These are phyloP conservation scores for Acanthosepion pharaonis DNA, from an alignment of 2,888 invertebrate genomes.

Conservation along the genomic window DNA sequence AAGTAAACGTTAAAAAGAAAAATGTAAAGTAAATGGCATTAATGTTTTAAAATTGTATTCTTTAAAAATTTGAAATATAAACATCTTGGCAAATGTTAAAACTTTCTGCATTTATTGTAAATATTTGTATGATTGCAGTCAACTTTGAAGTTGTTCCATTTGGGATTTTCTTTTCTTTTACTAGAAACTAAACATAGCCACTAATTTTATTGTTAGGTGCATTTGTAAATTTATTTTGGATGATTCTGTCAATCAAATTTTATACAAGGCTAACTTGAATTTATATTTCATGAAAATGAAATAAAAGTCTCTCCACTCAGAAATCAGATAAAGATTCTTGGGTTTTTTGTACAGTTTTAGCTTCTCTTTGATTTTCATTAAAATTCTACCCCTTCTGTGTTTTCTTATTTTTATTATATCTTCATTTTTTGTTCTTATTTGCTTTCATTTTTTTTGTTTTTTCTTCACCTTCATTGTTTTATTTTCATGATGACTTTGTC, in stretches of 20 bases:
- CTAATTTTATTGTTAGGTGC: background rate
- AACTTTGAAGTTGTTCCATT: background rate
- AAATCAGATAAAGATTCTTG: too few species aligned
- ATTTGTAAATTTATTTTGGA: background rate
- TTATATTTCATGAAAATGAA: too few species aligned
- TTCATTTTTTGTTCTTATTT: too few species aligned
- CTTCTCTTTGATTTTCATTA: too few species aligned
- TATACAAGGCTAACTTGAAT: background rate
- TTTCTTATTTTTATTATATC: too few species aligned
- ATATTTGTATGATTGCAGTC: background rate
- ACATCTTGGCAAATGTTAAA: background rate
- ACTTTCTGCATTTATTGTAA: slow-evolving; percentile 23
- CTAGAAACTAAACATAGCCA: background rate
- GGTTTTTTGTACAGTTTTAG: too few species aligned
- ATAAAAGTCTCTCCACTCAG: too few species aligned
- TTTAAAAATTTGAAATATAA: background rate
- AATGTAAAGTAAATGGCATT: background rate
- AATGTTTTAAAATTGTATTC: background rate
- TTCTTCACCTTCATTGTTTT: too few species aligned
- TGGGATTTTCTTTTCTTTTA: background rate
- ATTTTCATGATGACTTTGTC: too few species aligned
- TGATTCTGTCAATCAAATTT: background rate
- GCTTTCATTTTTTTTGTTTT: too few species aligned
- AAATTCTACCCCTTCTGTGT: too few species aligned
- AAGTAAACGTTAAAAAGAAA: background rate